Evolutionary conservation across 2,797 vertebrate genomes (phyloP).

Genomic region (Vultur gryphus): DNA sequence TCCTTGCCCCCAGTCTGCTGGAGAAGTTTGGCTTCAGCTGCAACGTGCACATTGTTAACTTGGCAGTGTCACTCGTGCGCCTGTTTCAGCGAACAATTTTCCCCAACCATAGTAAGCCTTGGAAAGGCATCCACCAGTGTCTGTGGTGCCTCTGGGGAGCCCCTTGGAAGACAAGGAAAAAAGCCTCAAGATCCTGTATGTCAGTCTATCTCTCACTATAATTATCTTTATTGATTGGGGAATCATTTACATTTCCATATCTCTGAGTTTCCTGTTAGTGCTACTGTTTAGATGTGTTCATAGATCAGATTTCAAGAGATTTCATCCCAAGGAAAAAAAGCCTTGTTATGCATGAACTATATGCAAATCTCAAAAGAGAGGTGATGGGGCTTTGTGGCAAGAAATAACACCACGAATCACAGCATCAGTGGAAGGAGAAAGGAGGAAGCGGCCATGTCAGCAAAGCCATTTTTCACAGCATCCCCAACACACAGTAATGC

Average conservation of each 20-base stretch:
- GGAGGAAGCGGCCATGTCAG: not conserved
- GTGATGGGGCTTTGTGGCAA: not conserved
- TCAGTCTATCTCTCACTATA: slow-evolving; percentile 59
- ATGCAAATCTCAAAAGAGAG: not conserved
- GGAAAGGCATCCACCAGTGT: slow-evolving; percentile 28
- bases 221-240: slow-evolving; percentile 65
- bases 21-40: slow-evolving; percentile 11
- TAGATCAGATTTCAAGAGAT: slow-evolving; percentile 50
- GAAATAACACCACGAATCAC: not conserved
- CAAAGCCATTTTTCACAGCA: not conserved
- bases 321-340: not conserved
- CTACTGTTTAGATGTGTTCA: slow-evolving; percentile 54
- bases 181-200: slow-evolving; percentile 49
- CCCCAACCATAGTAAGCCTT: not conserved
- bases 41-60: not conserved
- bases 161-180: slow-evolving; percentile 54
- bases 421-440: not conserved
- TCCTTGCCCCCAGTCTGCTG: not conserved
- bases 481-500: not conserved
- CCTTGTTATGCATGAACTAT: not conserved
- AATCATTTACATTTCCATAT: slow-evolving; percentile 59
- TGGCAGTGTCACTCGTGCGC: not conserved
- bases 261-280: slow-evolving; percentile 46
- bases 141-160: slow-evolving; percentile 49
- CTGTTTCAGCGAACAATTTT: not conserved